phyloP scores from a whole-genome alignment of 92 coral and sea anemone genomes.

The Palythoa heliodiscus region DNA sequence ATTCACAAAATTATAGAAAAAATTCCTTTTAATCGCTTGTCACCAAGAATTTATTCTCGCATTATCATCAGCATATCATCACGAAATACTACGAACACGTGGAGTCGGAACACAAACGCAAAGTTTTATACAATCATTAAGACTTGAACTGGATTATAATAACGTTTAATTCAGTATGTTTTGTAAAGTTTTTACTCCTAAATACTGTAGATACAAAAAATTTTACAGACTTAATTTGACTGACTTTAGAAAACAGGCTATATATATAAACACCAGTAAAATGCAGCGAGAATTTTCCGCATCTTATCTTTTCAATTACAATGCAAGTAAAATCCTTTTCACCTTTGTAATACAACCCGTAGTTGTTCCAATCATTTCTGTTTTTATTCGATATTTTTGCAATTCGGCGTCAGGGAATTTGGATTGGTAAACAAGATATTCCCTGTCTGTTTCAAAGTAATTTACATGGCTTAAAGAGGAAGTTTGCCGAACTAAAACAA shows the following conservation, averaged over 20 bases:
- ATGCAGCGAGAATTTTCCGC: not conserved
- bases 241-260: not conserved
- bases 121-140: not conserved
- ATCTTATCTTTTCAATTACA: not conserved
- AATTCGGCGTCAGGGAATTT: not conserved
- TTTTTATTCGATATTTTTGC: not conserved
- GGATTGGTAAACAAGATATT: conserved; percentile 13
- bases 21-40: conserved; percentile 24
- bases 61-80: conserved; percentile 36
- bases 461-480: conserved; percentile 21
- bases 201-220: not conserved
- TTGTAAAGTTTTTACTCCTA: not conserved
- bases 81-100: not conserved
- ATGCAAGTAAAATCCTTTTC: not conserved
- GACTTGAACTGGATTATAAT: not conserved
- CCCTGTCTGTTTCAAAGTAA: not conserved
- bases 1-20: conserved; percentile 15
- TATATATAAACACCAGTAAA: not conserved
- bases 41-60: conserved; percentile 12
- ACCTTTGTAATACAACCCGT: conserved; percentile 9
- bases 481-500: not conserved
- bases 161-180: not conserved
- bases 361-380: not conserved
- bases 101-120: not conserved
- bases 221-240: not conserved